Evolutionary conservation across 92 coral and sea anemone species (phyloP), one percentile per base, ranked within the genome.

Genomic region (Epizoanthus ramosus): DNA sequence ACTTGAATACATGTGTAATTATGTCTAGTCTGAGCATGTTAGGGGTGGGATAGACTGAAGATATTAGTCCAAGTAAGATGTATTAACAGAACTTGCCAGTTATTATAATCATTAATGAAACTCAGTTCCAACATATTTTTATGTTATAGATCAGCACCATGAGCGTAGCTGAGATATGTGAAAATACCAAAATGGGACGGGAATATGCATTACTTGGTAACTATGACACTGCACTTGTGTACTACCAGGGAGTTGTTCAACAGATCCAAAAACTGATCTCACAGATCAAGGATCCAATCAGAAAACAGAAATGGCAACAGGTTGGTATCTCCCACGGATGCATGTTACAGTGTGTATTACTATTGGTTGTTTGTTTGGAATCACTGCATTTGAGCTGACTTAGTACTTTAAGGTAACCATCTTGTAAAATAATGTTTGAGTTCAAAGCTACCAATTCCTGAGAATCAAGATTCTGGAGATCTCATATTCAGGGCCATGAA

Each of bases 261-360:
- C 99, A 96, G 83, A 96, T 96, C 19, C 99, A 94, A 88, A 96
- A 90, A 67, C 86, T 89, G 56, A 81, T 92, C 65, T 52, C 80
- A 31, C 94, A 91, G 60, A 79, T 96, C 21, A 88, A 84, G 67
- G 98, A 94, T 63, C 91, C 99, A 53, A 90, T 88, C 75, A 92
- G 97, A 63, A 96, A 92, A 66, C 97, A 94, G 57, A 95, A 94
- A 74, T 96, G 99, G 99, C 99, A 94, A 63, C 92, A 94, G 97
- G 99, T 94, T 31, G 21, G 63, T 60, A 54, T 18, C 5, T 23
- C 13, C 28, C 22, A 22, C 61, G 3, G 4, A 25, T 1, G 81
- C 33, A 76, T 2, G 5, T n/a, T 56, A 8, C 3, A 21, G 5
- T 21, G 13, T 73, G 1, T 2, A 13, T 13, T 15, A 16, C 13